Conservation (phyloP, 2,888 invertebrate genomes). For the Brenthis ino region DNA sequence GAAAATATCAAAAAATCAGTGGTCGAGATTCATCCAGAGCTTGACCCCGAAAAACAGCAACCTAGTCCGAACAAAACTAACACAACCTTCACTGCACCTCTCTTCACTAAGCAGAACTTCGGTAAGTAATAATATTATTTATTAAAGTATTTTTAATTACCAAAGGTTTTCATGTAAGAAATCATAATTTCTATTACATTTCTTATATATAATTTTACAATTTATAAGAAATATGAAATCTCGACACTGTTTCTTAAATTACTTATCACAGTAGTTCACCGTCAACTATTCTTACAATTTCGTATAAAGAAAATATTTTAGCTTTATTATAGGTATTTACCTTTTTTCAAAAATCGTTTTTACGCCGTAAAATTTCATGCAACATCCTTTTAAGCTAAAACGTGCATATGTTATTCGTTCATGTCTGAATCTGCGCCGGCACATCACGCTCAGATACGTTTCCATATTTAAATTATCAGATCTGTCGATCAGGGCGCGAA, state of each 20-base stretch:
- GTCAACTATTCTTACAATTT: not conserved
- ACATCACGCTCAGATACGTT: slow-evolving; percentile 64
- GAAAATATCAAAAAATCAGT: not conserved
- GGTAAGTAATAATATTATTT: slow-evolving; percentile 48
- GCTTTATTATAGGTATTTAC: not conserved
- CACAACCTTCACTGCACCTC: slow-evolving; percentile 49
- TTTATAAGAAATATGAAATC: too few species aligned
- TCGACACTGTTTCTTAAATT: too few species aligned
- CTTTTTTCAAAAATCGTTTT: not conserved
- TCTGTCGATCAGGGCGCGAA: slow-evolving; percentile 74
- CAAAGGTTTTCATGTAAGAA: too few species aligned
- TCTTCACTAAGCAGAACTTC: slow-evolving; percentile 53
- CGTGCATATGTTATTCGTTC: slow-evolving; percentile 21
- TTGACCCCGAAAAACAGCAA: slow-evolving; percentile 38
- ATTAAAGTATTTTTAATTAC: too few species aligned
- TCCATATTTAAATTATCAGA: slow-evolving; percentile 79
- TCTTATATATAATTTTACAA: too few species aligned
- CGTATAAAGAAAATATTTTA: not conserved
- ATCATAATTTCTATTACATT: too few species aligned
- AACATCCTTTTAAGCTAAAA: slow-evolving; percentile 10
- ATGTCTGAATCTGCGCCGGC: slow-evolving; percentile 43
- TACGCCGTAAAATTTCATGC: slow-evolving; percentile 1
- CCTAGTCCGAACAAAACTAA: slow-evolving; percentile 46
- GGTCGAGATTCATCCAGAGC: not conserved
- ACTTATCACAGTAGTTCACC: too few species aligned